Base-by-base conservation (phyloP, 2,797 vertebrate species). In the Heterohyrax brucei region DNA sequence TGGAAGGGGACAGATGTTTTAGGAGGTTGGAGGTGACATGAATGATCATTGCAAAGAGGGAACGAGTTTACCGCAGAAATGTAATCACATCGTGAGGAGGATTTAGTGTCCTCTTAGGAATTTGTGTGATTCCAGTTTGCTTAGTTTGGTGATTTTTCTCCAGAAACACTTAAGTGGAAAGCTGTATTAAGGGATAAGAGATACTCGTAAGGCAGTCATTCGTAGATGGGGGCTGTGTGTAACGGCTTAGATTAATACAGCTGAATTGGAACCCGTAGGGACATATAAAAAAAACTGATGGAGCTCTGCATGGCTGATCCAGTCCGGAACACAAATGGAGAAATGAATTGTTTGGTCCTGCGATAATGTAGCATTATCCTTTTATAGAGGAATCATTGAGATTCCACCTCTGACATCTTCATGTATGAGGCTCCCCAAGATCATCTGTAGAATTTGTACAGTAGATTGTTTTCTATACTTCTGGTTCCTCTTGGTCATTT, bases 401-500 rank as follows among this genome's bases (percentile, higher is more conserved):
- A 83, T 85, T 77, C 33, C 4, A 18, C 53, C 70, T 86, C 92
- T 56, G 77, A 93, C 88, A 94, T 80, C 28, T 70, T 81, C 44
- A 3, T 13, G 13, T 50, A 10, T 44, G 50, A 81, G 50, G 44
- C 88, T 76, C 77, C 61, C 94, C 79, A 7, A 62, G 80, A 82
- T 94, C 77, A 48, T 72, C 86, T 87, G 86, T 89, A 93, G 86
- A 85, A 76, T 91, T 61, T 83, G 64, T 91, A 73, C 93, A 96
- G 92, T 94, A 96, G 89, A 68, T 95, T 91, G 96, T 96, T 97
- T 76, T 86, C 22, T 0, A 0, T 93, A 1, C 79, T 88, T 92
- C 85, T 6, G 83, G 83, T 91, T 82, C 0, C 89, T 95, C 96
- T 96, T 93, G 39, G 93, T 89, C 88, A 95, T 98, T 91, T 93